Conservation (phyloP, 2,888 invertebrate genomes). For the Alviniconcha strummeri region DNA sequence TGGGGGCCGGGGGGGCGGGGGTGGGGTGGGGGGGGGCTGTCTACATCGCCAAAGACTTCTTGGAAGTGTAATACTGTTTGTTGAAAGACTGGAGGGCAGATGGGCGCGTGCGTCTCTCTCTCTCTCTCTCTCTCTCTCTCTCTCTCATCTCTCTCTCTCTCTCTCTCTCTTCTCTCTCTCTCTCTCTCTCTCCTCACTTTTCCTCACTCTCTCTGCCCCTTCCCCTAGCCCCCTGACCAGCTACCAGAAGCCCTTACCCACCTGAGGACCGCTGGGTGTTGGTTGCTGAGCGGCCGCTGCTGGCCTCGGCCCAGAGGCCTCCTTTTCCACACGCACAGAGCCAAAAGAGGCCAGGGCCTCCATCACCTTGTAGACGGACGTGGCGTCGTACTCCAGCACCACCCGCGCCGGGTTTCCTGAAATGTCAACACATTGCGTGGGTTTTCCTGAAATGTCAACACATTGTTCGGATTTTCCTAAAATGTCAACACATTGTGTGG, state of each 20-base stretch:
- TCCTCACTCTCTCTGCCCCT: too few relatives aligned
- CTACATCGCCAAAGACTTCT: too few relatives aligned
- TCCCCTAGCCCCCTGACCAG: too few relatives aligned
- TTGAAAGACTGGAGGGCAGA: too few relatives aligned
- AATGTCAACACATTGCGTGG: background rate
- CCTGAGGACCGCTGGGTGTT: background rate
- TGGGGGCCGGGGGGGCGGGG: too few relatives aligned
- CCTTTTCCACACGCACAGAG: conserved; percentile 24
- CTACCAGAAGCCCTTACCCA: background rate
- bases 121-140: too few relatives aligned
- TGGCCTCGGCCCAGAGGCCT: background rate
- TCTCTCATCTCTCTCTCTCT: too few relatives aligned
- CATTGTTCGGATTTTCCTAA: conserved; percentile 13
- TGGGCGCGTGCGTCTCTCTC: too few relatives aligned
- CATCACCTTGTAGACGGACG: conserved; percentile 27
- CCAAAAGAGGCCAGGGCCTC: conserved; percentile 29
- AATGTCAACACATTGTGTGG: background rate
- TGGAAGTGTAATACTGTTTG: too few relatives aligned
- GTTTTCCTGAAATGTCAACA: conserved; percentile 6
- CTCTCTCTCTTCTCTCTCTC: too few relatives aligned
- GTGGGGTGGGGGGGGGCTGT: too few relatives aligned
- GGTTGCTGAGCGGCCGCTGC: background rate
- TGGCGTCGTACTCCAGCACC: conserved; percentile 26
- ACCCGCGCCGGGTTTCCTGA: conserved; percentile 23
- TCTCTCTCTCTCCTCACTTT: too few relatives aligned